Conservation (phyloP, 2,797 vertebrate genomes). For the Neomorphus geoffroyi region DNA sequence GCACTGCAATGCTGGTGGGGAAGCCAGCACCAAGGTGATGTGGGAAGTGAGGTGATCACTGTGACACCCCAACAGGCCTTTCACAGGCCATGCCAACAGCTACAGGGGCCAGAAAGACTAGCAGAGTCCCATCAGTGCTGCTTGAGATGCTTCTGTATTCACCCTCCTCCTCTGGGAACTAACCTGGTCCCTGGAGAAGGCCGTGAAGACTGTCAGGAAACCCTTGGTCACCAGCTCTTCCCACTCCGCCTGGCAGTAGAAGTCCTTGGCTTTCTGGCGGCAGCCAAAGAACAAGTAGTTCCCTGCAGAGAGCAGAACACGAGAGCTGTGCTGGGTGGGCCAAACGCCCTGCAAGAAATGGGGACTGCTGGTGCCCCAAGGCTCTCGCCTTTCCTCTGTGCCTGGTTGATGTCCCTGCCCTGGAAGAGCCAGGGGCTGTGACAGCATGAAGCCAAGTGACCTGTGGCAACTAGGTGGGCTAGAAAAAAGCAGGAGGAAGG, state of each 20-base stretch:
- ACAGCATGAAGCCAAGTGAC: background rate
- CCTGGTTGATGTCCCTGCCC: background rate
- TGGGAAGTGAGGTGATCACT: background rate
- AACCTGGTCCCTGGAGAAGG: slow-evolving; percentile 97
- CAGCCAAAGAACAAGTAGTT: slow-evolving; percentile 93
- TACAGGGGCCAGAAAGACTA: background rate
- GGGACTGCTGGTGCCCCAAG: background rate
- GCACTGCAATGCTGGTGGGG: background rate
- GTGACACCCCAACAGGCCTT: background rate
- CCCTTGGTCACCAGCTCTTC: slow-evolving; percentile 76
- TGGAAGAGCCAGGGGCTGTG: background rate
- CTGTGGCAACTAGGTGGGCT: background rate
- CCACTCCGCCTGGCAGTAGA: slow-evolving; percentile 90
- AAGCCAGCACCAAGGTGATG: background rate
- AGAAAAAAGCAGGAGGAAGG: background rate
- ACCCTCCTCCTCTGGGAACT: background rate
- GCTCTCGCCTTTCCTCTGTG: background rate
- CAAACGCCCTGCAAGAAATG: rapidly evolving
- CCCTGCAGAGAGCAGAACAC: slow-evolving; percentile 67
- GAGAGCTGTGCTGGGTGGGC: background rate
- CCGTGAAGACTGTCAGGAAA: slow-evolving; percentile 84
- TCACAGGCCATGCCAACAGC: background rate
- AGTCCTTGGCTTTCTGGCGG: slow-evolving; percentile 86
- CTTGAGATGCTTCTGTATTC: background rate
- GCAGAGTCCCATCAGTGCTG: background rate